Evolutionary conservation across 2,888 invertebrate genomes (phyloP), one percentile per base, ranked within the genome.

Genomic region (Calameuta idolon): DNA sequence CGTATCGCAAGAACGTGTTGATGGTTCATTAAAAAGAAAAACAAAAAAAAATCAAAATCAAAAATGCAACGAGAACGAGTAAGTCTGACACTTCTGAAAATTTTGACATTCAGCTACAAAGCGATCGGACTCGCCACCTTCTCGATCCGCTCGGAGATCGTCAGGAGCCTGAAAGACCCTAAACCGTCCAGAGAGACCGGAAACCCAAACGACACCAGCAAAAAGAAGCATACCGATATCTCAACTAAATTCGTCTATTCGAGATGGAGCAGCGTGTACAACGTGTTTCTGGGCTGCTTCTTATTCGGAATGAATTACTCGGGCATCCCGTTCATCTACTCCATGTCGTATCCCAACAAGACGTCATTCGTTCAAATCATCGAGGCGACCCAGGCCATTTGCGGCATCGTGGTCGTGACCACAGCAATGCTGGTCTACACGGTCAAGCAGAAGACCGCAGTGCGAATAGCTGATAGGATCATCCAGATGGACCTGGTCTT

Each of bases 251-350:
- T 87, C 71, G 75, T 69, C 1, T n/a, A 69, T 11, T 82, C 80
- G 0, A 69, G 71, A 34, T 4, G 80, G 1, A 81, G 80, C 12
- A 76, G 69, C 5, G 2, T 76, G 35, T 87, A 85, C 74, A 85
- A 85, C 33, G 31, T 82, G 3, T 1, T 75, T 55, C 12, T 82
- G 0, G 35, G 81, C 11, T 37, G 79, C 23, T 75, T 69, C 23
- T 73, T 40, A 9, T 15, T 71, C 3, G 71, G 30, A 11, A 71
- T 71, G 71, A 78, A 68, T 35, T 81, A 37, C 31, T 0, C 75
- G 0, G 55, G 77, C 3, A 12, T 84, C 11, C 83, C 83, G 0
- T 1, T 0, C 3, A 11, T 73, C 1, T 2, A 75, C 12, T 0
- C 23, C 0, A 0, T 3, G 9, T 12, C 79, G 0, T 83, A 83